These are phyloP conservation scores for Olivierus martensii DNA, from an alignment of 1,140 invertebrate species.

Conservation along the genomic window DNA sequence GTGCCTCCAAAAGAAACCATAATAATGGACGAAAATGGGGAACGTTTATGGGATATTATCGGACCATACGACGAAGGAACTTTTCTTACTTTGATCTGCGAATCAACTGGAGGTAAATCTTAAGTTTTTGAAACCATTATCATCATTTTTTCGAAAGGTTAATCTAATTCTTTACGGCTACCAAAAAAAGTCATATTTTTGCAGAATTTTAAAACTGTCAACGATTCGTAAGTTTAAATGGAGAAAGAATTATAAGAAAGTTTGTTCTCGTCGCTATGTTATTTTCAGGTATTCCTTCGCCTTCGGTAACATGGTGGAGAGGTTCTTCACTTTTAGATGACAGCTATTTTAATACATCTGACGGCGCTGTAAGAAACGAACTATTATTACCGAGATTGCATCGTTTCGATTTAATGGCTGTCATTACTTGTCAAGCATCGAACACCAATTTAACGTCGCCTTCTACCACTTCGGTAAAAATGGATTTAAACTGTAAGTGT, in stretches of 20 bases:
- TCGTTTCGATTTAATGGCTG: conserved; percentile 58
- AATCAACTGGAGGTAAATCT: conserved; percentile 69
- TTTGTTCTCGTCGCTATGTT: not conserved
- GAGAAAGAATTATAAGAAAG: too few species aligned
- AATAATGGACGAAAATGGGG: conserved; percentile 65
- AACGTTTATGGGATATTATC: conserved; percentile 58
- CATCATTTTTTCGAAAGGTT: too few species aligned
- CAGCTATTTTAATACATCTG: conserved; percentile 49
- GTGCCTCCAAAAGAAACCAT: conserved; percentile 69
- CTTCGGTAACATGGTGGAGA: conserved; percentile 66
- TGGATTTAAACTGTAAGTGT: conserved; percentile 41
- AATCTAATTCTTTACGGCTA: too few species aligned
- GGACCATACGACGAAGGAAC: conserved; percentile 77
- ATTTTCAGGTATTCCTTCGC: conserved; percentile 51
- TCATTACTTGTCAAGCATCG: conserved; percentile 51
- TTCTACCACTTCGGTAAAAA: conserved; percentile 55
- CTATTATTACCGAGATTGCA: conserved; percentile 55
- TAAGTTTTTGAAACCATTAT: too few species aligned
- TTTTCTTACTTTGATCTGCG: conserved; percentile 65
- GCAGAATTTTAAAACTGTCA: too few species aligned
- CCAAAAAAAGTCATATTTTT: too few species aligned
- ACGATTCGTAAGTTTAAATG: too few species aligned
- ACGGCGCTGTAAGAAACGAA: conserved; percentile 57
- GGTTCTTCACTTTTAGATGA: conserved; percentile 69
- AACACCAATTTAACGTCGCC: conserved; percentile 45